phyloP scores from a whole-genome alignment of 2,113 vertebrate genomes.

The Cervus canadensis region DNA sequence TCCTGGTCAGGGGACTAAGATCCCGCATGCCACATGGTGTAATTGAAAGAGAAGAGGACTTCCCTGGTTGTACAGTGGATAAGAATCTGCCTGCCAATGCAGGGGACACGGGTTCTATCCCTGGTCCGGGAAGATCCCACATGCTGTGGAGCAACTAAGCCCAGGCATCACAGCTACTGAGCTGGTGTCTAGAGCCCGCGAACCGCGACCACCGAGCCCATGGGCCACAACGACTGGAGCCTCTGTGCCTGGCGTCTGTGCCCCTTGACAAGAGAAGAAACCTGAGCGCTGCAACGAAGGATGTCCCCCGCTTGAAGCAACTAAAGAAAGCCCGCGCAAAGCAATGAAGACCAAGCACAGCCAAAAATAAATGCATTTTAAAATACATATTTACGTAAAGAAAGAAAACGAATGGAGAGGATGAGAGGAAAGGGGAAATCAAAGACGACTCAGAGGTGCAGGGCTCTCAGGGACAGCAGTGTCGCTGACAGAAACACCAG shows the following conservation, averaged over 20 bases:
- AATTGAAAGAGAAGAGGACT: background rate
- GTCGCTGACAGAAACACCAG: background rate
- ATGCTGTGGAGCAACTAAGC: background rate
- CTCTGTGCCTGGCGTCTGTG: background rate
- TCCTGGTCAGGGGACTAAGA: background rate
- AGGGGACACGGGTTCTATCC: background rate
- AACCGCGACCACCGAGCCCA: fast-evolving
- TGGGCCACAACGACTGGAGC: too few relatives aligned
- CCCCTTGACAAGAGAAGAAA: background rate
- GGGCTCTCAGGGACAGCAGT: fast-evolving
- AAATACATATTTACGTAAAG: background rate
- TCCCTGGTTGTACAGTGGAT: background rate
- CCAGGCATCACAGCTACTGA: background rate
- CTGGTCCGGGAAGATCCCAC: background rate
- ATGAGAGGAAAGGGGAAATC: too few relatives aligned
- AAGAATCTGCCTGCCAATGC: background rate
- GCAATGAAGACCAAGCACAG: background rate
- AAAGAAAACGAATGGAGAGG: background rate
- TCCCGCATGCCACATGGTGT: background rate
- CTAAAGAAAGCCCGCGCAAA: background rate
- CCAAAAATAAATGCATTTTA: background rate
- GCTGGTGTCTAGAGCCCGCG: background rate
- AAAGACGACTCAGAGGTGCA: fast-evolving
- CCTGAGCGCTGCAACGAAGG: background rate
- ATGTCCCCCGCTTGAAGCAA: background rate